Base-by-base conservation (phyloP, 2,888 invertebrate species). In the Lepidochrysops patricia region DNA sequence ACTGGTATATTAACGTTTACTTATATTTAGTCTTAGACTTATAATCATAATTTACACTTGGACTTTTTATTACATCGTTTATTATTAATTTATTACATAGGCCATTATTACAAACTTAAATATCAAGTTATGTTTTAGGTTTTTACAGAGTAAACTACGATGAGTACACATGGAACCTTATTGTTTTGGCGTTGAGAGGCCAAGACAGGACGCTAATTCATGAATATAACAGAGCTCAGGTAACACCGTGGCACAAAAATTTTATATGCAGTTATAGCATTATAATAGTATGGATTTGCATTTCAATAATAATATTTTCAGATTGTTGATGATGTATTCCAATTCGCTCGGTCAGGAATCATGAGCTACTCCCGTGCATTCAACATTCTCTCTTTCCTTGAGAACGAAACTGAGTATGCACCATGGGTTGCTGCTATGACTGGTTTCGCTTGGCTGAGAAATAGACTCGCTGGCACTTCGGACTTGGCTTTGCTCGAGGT, bases 241-340 rank as follows among this genome's bases (percentile, higher is more conserved):
- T 94, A 62, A n/a, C n/a, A n/a, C n/a, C n/a, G n/a, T n/a, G n/a
- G n/a, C n/a, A n/a, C n/a, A n/a, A n/a, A n/a, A n/a, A n/a, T n/a
- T n/a, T n/a, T n/a, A n/a, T n/a, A n/a, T 61, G 57, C 9, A 12
- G 4, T 12, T 25, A 12, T 25, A 23, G 13, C 15, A 29, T 29
- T 29, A 9, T 29, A 6, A 9, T 7, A 2, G 29, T 29, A 29
- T 29, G 4, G 7, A 7, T 29, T 29, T 19, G 6, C n/a, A 19
- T 19, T 2, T 43, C 7, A 7, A 2, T 43, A 9, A 2, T 9
- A 9, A 15, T 5, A 4, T 32, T 48, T 48, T 27, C 13, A 60
- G 23, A 89, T 94, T 26, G 91, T 97, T 9, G 94, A 97, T 70
- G 98, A 98, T 77, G 90, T 94, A 1, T 89, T 95, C 67, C 93